These are phyloP conservation scores for Drosophila neotestacea DNA, from an alignment of 2,888 invertebrate species.

Conservation along the genomic window DNA sequence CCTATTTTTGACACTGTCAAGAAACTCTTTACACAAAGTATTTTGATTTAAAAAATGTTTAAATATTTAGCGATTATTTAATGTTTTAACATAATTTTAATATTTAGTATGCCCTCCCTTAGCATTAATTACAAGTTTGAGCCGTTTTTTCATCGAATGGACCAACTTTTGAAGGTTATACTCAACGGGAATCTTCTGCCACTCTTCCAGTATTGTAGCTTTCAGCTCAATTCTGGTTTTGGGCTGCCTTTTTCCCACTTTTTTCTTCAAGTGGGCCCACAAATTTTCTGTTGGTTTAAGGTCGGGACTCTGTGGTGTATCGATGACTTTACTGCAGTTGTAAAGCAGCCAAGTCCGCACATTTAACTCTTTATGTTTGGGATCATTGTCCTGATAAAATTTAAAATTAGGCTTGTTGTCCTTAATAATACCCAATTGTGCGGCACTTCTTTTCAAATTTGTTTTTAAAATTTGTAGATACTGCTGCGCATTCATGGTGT, in stretches of 20 bases:
- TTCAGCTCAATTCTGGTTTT: not conserved
- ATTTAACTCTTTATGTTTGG: slow-evolving; percentile 11
- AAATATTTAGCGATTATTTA: too few species aligned
- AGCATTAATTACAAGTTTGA: not conserved
- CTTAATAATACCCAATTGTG: slow-evolving; percentile 8
- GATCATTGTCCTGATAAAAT: slow-evolving; percentile 5
- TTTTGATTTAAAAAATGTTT: not conserved
- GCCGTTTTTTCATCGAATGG: not conserved
- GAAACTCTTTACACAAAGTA: slow-evolving; percentile 1
- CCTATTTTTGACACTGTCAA: not conserved
- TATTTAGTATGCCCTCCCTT: too few species aligned
- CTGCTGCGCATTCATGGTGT: slow-evolving; percentile 1
- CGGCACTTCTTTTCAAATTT: not conserved
- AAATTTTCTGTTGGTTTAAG: slow-evolving; percentile 10
- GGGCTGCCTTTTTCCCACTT: not conserved
- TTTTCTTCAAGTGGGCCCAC: not conserved
- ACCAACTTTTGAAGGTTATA: not conserved
- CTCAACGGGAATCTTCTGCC: not conserved
- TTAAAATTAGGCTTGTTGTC: slow-evolving; percentile 4
- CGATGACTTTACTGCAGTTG: slow-evolving; percentile 3
- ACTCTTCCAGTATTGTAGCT: not conserved
- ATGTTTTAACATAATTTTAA: too few species aligned
- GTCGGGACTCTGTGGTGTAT: slow-evolving; percentile 7
- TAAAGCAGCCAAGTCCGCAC: slow-evolving; percentile 1
- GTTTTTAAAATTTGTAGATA: not conserved